Conservation (phyloP, 2,113 vertebrate genomes). For the Psettodes erumei region DNA sequence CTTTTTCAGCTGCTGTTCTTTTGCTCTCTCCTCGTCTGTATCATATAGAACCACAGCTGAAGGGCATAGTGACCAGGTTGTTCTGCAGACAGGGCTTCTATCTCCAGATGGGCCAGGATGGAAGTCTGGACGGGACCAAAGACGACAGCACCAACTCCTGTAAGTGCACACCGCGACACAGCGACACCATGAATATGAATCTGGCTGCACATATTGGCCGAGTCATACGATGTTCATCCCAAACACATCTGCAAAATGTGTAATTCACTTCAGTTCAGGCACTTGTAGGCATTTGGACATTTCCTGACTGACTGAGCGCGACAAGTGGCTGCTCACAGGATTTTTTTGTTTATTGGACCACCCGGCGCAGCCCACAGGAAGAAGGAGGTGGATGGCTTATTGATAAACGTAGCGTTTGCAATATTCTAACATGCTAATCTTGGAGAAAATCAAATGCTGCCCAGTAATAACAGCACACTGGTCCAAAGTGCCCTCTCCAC, state of each 20-base stretch:
- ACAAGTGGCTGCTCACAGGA: slow-evolving; percentile 30
- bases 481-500: slow-evolving; percentile 21
- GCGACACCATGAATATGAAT: too few species aligned
- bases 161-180: slow-evolving; percentile 47
- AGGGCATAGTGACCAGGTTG: slow-evolving; percentile 99
- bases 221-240: too few species aligned
- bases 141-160: slow-evolving; percentile 98
- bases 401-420: slow-evolving; percentile 32
- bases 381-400: slow-evolving; percentile 43
- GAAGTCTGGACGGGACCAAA: slow-evolving; percentile 97
- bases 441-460: slow-evolving; percentile 47
- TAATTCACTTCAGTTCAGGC: too few species aligned
- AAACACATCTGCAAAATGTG: too few species aligned
- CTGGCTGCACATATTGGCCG: too few species aligned
- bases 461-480: slow-evolving; percentile 23
- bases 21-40: slow-evolving; percentile 27
- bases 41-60: slow-evolving; percentile 94
- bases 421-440: slow-evolving; percentile 19
- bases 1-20: background rate
- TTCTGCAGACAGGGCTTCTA: slow-evolving; percentile 99
- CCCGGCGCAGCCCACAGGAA: background rate
- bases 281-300: too few species aligned
- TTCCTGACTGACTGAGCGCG: slow-evolving; percentile 1
- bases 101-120: slow-evolving; percentile 99
- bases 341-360: slow-evolving; percentile 18